These are phyloP conservation scores for Silurus glanis DNA, from an alignment of 2,113 vertebrate species.

Conservation along the genomic window DNA sequence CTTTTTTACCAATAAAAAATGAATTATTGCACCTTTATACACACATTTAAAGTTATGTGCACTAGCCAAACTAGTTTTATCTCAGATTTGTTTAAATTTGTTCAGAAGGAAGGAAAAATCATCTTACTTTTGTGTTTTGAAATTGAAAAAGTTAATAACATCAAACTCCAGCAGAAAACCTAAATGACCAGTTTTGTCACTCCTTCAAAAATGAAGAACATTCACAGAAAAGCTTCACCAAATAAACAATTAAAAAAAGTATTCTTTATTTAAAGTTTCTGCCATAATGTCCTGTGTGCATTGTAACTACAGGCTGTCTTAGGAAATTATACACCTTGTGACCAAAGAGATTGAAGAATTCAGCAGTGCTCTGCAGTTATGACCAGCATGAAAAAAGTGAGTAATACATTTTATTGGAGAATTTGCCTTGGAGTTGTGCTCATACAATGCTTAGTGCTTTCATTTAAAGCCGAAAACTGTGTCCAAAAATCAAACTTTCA, in stretches of 20 bases:
- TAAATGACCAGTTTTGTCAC: background rate
- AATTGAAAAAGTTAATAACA: background rate
- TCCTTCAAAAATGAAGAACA: background rate
- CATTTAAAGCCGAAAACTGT: background rate
- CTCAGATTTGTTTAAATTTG: no score
- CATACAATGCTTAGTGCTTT: conserved; percentile 12
- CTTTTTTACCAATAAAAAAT: background rate
- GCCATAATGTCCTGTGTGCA: background rate
- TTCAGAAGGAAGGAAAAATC: no score
- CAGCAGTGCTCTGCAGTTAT: background rate
- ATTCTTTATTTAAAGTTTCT: background rate
- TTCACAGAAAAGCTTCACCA: background rate
- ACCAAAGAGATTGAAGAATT: conserved; percentile 8
- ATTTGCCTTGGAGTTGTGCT: background rate
- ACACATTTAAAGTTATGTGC: background rate
- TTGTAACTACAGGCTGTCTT: background rate
- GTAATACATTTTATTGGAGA: conserved; percentile 31
- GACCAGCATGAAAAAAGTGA: conserved; percentile 13
- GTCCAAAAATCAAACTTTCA: background rate
- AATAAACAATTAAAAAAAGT: background rate
- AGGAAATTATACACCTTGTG: background rate
- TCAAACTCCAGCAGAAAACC: background rate
- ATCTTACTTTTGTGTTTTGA: no score
- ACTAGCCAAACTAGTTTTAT: background rate
- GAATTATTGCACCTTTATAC: background rate